These are phyloP conservation scores for Anorthoa munda DNA, from an alignment of 2,888 invertebrate genomes.

Conservation along the genomic window DNA sequence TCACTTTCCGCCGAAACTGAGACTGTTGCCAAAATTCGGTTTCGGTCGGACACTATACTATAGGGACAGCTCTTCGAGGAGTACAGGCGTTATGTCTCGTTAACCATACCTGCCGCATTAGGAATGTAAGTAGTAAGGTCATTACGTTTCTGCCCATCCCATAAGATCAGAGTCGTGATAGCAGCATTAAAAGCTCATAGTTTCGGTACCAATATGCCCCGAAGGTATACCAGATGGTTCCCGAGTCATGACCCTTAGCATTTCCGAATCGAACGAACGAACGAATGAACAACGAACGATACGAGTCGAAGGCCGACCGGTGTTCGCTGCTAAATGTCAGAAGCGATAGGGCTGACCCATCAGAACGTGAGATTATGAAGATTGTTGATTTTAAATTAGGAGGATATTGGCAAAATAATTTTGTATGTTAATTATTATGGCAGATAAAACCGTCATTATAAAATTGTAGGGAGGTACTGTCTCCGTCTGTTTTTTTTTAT, in stretches of 20 bases:
- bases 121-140: conserved; percentile 9
- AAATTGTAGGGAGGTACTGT: too few species aligned
- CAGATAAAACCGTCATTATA: not conserved
- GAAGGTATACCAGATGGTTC: conserved; percentile 64
- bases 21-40: too few species aligned
- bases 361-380: conserved; percentile 19
- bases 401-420: too few species aligned
- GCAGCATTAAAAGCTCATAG: conserved; percentile 25
- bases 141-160: conserved; percentile 17
- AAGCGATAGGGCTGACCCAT: conserved; percentile 61
- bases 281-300: conserved; percentile 59
- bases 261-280: conserved; percentile 64
- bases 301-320: conserved; percentile 70
- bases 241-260: conserved; percentile 68
- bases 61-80: not conserved
- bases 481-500: too few species aligned
- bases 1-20: too few species aligned
- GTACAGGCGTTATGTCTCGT: too few species aligned
- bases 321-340: conserved; percentile 71
- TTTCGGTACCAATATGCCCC: conserved; percentile 40
- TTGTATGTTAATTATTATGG: too few species aligned
- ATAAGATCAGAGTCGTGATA: conserved; percentile 52
- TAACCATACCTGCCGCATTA: too few species aligned
- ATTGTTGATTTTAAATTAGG: not conserved
- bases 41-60: not conserved